Conservation (phyloP, 2,888 invertebrate genomes). For the Eucera pruinosa region DNA sequence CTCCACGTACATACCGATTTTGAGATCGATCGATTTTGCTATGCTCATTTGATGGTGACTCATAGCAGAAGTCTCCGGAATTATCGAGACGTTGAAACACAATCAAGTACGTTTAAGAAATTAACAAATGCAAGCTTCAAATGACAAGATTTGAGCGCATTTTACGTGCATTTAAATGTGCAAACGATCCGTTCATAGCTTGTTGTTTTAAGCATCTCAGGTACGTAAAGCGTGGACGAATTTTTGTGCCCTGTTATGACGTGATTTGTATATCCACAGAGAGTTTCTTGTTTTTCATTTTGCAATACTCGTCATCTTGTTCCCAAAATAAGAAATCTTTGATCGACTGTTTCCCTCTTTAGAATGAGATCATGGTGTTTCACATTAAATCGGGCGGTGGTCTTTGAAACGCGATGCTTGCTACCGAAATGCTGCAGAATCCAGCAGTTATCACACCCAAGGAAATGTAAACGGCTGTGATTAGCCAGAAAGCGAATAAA, state of each 20-base stretch:
- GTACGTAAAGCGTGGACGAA: conserved; percentile 67
- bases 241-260: conserved; percentile 59
- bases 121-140: conserved; percentile 18
- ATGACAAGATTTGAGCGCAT: conserved; percentile 14
- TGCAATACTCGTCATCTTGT: conserved; percentile 43
- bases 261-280: conserved; percentile 24
- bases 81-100: neutral
- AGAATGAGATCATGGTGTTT: conserved; percentile 41
- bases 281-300: conserved; percentile 8
- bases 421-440: conserved; percentile 86
- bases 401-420: conserved; percentile 84
- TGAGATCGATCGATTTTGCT: conserved; percentile 1
- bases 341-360: conserved; percentile 17
- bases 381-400: conserved; percentile 74
- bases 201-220: conserved; percentile 64
- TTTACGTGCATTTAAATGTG: conserved; percentile 46
- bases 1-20: conserved; percentile 8
- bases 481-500: conserved; percentile 89
- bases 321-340: conserved; percentile 49
- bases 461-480: conserved; percentile 87
- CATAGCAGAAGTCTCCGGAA: conserved; percentile 3
- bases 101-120: conserved; percentile 7
- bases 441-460: conserved; percentile 85
- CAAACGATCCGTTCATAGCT: conserved; percentile 47
- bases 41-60: neutral